phyloP scores from a whole-genome alignment of 2,888 invertebrate species.

The Balanococcus diminutus region DNA sequence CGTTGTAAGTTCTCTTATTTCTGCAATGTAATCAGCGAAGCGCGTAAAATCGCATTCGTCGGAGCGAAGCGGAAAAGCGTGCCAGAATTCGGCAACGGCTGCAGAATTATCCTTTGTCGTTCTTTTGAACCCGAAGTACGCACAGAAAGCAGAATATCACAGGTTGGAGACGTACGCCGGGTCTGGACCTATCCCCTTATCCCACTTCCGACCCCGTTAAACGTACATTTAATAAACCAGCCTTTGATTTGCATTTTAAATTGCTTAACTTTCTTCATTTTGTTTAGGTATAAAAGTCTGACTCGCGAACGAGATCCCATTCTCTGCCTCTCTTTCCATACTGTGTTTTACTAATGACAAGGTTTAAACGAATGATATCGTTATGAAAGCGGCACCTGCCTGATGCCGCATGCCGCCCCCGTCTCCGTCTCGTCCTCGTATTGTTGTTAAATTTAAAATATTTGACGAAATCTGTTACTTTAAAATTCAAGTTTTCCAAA shows the following conservation, averaged over 20 bases:
- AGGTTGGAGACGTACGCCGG: neutral
- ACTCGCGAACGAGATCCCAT: neutral
- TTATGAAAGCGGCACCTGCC: conserved; percentile 52
- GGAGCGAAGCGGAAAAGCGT: conserved; percentile 55
- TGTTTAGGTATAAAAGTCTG: conserved; percentile 52
- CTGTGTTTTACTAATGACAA: conserved; percentile 49
- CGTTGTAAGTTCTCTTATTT: conserved; percentile 42
- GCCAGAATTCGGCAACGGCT: conserved; percentile 51
- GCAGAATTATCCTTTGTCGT: conserved; percentile 51
- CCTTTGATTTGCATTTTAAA: conserved; percentile 55
- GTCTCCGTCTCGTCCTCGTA: neutral
- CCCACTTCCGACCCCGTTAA: neutral
- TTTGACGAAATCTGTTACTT: conserved; percentile 50
- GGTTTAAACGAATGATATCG: conserved; percentile 51
- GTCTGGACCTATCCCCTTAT: neutral
- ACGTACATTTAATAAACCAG: conserved; percentile 54
- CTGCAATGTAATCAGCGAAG: conserved; percentile 50
- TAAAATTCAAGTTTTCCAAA: conserved; percentile 49
- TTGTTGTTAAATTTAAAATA: conserved; percentile 54
- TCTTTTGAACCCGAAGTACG: conserved; percentile 35
- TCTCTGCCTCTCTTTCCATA: neutral
- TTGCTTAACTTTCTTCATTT: conserved; percentile 55
- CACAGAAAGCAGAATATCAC: neutral
- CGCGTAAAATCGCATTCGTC: conserved; percentile 45
- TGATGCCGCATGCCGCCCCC: no score